A percentile compares a stretch with the other conserved stretches of the same genome.
Conservation (phyloP, 2,888 invertebrate genomes). For the Troides oblongomaculatus region DNA sequence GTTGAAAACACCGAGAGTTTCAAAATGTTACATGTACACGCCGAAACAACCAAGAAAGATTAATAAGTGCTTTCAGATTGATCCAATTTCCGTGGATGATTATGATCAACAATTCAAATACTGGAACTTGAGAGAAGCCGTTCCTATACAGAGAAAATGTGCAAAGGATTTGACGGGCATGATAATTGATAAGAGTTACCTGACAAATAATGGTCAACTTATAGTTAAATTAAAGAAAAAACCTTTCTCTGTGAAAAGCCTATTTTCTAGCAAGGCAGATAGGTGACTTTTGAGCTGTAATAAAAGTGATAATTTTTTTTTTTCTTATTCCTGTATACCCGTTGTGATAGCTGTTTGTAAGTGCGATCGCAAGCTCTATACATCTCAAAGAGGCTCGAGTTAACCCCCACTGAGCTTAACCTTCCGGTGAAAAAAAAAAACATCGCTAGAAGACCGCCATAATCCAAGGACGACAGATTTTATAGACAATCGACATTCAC, state of each 20-base stretch:
- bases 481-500: too few relatives aligned
- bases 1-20: background rate
- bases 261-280: conserved; percentile 19
- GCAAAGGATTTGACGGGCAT: conserved; percentile 5
- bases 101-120: conserved; percentile 19
- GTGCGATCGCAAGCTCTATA: too few relatives aligned
- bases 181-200: conserved; percentile 14
- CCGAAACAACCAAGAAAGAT: conserved; percentile 20
- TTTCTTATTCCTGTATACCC: background rate
- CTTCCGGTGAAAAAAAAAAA: too few relatives aligned
- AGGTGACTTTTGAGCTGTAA: background rate
- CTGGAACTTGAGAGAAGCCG: conserved; percentile 21
- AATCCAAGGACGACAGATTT: too few relatives aligned
- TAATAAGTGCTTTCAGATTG: conserved; percentile 22
- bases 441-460: too few relatives aligned
- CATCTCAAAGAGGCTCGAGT: too few relatives aligned
- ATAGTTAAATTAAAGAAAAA: conserved; percentile 23
- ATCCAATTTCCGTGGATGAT: conserved; percentile 12
- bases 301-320: background rate
- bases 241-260: conserved; percentile 18
- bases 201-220: conserved; percentile 12
- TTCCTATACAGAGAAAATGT: background rate
- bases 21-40: conserved; percentile 18
- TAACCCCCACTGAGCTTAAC: too few relatives aligned
- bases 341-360: too few relatives aligned